Percentiles rank a stretch among this genome's conserved stretches.
Conservation (phyloP, 1,140 invertebrate genomes). For the Bombus soroeensis region DNA sequence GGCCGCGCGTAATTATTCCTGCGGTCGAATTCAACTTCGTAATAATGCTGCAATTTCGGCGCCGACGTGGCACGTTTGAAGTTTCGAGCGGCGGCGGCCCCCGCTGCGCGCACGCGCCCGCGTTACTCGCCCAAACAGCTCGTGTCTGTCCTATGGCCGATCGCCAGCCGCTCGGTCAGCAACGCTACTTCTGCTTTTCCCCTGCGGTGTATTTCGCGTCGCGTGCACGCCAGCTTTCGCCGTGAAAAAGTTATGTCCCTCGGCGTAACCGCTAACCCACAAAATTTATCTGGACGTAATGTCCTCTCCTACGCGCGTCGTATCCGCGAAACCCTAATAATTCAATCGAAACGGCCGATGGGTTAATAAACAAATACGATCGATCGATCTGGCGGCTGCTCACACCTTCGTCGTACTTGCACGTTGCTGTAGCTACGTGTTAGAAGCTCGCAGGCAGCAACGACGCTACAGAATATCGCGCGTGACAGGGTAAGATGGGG, state of each 20-base stretch:
- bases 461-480: no score
- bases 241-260: constrained; percentile 31
- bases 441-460: no score
- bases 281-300: constrained; percentile 36
- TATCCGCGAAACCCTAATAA: constrained; percentile 1
- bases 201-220: constrained; percentile 8
- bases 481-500: no score
- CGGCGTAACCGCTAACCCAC: constrained; percentile 14
- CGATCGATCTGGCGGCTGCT: constrained; percentile 5
- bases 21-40: constrained; percentile 67
- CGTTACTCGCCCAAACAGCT: neutral
- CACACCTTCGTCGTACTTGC: neutral
- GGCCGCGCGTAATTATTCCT: constrained; percentile 71
- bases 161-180: constrained; percentile 57
- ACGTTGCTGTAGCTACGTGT: no score
- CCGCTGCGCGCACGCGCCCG: constrained; percentile 58
- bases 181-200: constrained; percentile 65
- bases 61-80: constrained; percentile 49
- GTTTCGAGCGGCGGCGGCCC: constrained; percentile 14
- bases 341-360: neutral
- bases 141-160: constrained; percentile 43
- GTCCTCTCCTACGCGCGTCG: neutral
- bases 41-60: constrained; percentile 76
- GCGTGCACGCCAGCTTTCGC: neutral
- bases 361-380: constrained; percentile 30